Base-by-base conservation (phyloP, 2,888 invertebrate species). In the Drosophila seclusa region DNA sequence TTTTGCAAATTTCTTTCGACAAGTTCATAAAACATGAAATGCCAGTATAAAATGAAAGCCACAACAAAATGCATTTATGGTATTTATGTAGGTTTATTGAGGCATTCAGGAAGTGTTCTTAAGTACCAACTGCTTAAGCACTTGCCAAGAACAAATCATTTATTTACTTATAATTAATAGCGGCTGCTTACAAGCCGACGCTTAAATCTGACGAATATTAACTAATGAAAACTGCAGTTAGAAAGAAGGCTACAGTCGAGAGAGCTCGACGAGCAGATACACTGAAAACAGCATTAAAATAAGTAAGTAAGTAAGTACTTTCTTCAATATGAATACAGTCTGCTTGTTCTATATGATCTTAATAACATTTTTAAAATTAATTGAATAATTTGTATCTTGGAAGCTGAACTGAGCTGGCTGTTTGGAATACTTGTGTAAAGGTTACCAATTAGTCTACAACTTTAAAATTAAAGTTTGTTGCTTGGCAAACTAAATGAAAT, bases 11-110 rank as follows among this genome's bases (percentile, higher is more conserved):
- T 62, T 59, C 53, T 63, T 60, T 54, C 38, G 52, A 55, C 52
- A 63, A 49, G 49, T 65, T 68, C 55, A 72, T 71, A 71, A 83
- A 82, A 76, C 54, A 75, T 79, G 59, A 65, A 45, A 24, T 64
- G 63, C 16, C 21, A 6, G 40, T 13, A 54, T 36, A 21, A 45
- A 16, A 49, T 73, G 59, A 64, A 42, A 58, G 24, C 24, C 54
- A 58, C 34, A 48, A 62, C 13, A 34, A 32, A 62, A 54, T 50
- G 49, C 36, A 42, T 52, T 40, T 42, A 42, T 38, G 16, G 36
- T 36, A 49, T 58, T 49, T 50, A 24, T 45, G 27, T 24, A 10
- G 24, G 38, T 36, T 38, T 40, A 21, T 31, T 21, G 16, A 38
- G 6, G n/a, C 0, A 31, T 31, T 38, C 40, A 29, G n/a, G 16